Base-by-base conservation (phyloP, 2,888 invertebrate species). In the Criorhina ranunculi region DNA sequence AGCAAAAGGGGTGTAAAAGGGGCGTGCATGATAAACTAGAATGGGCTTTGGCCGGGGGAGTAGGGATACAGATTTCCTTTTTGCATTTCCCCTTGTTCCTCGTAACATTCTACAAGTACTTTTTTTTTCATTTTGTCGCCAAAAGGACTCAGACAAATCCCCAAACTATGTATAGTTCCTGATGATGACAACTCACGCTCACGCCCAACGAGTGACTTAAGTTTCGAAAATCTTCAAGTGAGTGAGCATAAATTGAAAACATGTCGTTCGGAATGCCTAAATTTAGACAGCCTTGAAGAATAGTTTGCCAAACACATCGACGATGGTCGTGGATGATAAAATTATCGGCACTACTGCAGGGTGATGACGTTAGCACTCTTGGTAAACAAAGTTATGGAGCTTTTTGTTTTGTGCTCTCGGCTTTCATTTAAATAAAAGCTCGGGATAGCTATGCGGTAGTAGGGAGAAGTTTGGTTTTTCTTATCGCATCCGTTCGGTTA, bases 281-380 rank as follows among this genome's bases (percentile, higher is more conserved):
- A 80, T 66, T 76, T 85, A 85, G 79, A 85, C 17, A 80, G 80
- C 85, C 85, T 85, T 85, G 85, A 55, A 42, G 44, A 70, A 12
- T 59, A 35, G 17, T 19, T 73, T 75, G 73, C 64, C 69, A 79
- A 83, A 69, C 29, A 82, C 51, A 59, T 57, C 67, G 57, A 51
- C 31, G 12, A 7, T 42, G 40, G 15, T 85, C 64, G 70, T 70
- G 46, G 57, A 69, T 42, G 44, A 57, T 55, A 57, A 35, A 57
- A 60, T 57, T 44, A 64, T 64, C 64, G 59, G 49, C 59, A 35
- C 6, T 51, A 69, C 73, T 66, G 79, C 79, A 75, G 59, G 72
- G 46, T 75, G 75, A 75, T 85, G 85, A 80, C 85, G 80, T 70
- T 66, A 51, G 59, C 15, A 19, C 31, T n/a, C n/a, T 66, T 31